These are phyloP conservation scores for Pterobdella sp. DNA, from an alignment of 2,888 invertebrate genomes.

Conservation along the genomic window DNA sequence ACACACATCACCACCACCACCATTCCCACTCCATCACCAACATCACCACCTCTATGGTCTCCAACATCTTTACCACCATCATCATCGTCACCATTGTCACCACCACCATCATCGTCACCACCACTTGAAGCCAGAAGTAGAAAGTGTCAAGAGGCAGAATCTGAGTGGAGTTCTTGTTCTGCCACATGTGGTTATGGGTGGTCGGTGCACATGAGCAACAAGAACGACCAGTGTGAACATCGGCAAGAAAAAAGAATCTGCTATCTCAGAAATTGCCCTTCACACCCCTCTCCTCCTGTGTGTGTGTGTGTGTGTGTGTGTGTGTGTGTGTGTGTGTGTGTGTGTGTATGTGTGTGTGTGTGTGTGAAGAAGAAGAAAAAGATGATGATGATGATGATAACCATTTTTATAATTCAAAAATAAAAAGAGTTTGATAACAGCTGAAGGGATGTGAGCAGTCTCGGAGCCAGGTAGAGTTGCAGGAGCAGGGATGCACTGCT, in stretches of 20 bases:
- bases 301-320: slow-evolving; percentile 6
- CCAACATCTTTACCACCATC: background rate
- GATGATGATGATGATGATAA: background rate
- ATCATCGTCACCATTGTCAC: background rate
- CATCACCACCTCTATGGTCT: background rate
- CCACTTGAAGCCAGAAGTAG: background rate
- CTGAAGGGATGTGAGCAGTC: background rate
- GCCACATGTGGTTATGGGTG: background rate
- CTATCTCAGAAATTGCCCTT: background rate
- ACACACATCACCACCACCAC: background rate
- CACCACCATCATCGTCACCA: background rate
- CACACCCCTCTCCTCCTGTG: background rate
- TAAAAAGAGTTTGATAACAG: background rate
- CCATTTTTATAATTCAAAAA: background rate
- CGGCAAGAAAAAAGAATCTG: background rate
- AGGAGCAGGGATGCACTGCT: background rate
- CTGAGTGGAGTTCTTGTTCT: background rate
- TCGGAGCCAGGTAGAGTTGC: background rate
- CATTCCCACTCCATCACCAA: background rate
- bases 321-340: slow-evolving; percentile 9
- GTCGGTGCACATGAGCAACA: background rate
- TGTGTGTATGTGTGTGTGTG: slow-evolving; percentile 3
- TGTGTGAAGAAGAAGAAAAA: background rate
- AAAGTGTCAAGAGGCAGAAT: background rate
- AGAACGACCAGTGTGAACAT: background rate